These are phyloP conservation scores for Euproctis similis DNA, from an alignment of 2,888 invertebrate species.

Conservation along the genomic window DNA sequence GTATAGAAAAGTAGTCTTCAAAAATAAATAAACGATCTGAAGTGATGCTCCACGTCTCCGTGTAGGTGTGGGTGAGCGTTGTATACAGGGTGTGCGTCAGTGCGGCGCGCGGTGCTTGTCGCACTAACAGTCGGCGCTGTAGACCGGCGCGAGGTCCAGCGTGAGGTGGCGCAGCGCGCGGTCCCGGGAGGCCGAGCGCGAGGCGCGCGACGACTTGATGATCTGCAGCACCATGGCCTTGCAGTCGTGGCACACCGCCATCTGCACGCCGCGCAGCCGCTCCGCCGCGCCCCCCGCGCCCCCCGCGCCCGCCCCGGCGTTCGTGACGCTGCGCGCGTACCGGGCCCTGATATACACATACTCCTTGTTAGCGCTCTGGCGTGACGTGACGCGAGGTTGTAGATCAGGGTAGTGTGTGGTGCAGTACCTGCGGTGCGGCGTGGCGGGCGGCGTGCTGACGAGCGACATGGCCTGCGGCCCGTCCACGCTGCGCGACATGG, in stretches of 20 bases:
- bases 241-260: conserved; percentile 96
- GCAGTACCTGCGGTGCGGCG: conserved; percentile 72
- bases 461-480: conserved; percentile 44
- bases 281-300: conserved; percentile 76
- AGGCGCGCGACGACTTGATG: conserved; percentile 90
- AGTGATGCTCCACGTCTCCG: too few relatives aligned
- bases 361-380: too few relatives aligned
- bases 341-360: conserved; percentile 75
- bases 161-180: conserved; percentile 88
- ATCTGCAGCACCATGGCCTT: conserved; percentile 95
- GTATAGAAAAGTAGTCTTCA: too few relatives aligned
- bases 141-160: conserved; percentile 88
- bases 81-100: too few relatives aligned
- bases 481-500: conserved; percentile 78
- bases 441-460: conserved; percentile 47
- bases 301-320: conserved; percentile 69
- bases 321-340: conserved; percentile 77
- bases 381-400: too few relatives aligned
- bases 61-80: too few relatives aligned
- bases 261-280: conserved; percentile 83
- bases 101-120: too few relatives aligned
- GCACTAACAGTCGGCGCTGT: conserved; percentile 72
- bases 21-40: background rate
- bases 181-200: conserved; percentile 87
- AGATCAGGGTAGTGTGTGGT: too few relatives aligned